Evolutionary conservation across 30 jellyfish, hydroid and myxozoan species (phyloP), one percentile per base, ranked within the genome.

Genomic region (Cassiopea andromeda): DNA sequence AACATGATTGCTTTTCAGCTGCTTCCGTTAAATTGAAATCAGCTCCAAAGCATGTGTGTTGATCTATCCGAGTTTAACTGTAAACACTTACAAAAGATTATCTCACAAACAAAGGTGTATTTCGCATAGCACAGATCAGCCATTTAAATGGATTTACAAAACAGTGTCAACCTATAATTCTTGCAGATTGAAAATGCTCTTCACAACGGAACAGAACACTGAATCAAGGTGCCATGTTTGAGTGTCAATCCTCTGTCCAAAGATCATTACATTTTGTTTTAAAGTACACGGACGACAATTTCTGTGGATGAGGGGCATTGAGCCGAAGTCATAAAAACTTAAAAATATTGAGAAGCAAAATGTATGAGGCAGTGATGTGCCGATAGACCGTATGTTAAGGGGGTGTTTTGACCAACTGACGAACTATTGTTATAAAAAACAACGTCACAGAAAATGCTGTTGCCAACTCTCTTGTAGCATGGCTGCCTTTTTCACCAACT

Each of bases 21-120:
- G 50, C 80, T 83, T 83, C 91, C 91, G 91, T 83, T 68, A 83
- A 75, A 58, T 50, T 83, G 61, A 69, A 83, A 44, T 9, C 50
- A 70, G 60, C n/a, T 46, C 69, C 66, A 71, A 83, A 44, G 78
- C 89, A 66, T 49, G 64, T n/a, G 73, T 14, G 17, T 1, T 17
- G 48, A 38, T 69, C 78, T n/a, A 83, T 83, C 78, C 47, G 54
- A 83, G 69, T 69, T 57, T 27, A n/a, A 43, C 49, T 57, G 74
- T 49, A 77, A 77, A 77, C 70, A 49, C 74, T n/a, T 18, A 6
- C 12, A 47, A 8, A 8, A 60, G 86, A 58, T 77, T 48, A 77
- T 77, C 86, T 43, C 17, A 1, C 12, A 43, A 48, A 77, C 86
- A 77, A 77, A 77, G 86, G 7, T 49, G 1, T 70, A 54, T 19